Conservation (phyloP, 2,888 invertebrate species). For the Thereva unica region DNA sequence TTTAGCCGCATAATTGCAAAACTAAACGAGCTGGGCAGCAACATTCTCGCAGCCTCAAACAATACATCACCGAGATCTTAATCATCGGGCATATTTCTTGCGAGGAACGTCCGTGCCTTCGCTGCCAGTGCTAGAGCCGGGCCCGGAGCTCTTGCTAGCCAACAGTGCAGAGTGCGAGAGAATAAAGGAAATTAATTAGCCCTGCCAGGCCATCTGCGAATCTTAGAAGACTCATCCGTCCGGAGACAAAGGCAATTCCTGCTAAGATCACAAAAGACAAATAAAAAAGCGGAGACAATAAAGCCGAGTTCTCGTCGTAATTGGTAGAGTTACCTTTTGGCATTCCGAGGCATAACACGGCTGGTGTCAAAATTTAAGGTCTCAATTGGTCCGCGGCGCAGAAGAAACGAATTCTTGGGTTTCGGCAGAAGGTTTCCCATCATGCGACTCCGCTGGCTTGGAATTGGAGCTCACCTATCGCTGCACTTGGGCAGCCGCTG, state of each 20-base stretch:
- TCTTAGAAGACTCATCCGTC: constrained; percentile 3
- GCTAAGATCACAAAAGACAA: constrained; percentile 20
- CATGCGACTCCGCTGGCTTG: constrained; percentile 25
- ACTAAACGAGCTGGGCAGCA: constrained; percentile 40
- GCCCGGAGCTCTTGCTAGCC: constrained; percentile 21
- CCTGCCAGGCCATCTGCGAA: constrained; percentile 37
- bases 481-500: too few relatives aligned
- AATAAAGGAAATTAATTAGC: constrained; percentile 42
- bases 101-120: constrained; percentile 28
- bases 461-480: background rate
- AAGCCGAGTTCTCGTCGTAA: constrained; percentile 35
- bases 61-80: constrained; percentile 42
- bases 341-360: constrained; percentile 41
- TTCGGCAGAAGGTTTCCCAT: constrained; percentile 24
- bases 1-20: constrained; percentile 43
- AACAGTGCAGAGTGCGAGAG: constrained; percentile 28
- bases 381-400: constrained; percentile 41
- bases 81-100: constrained; percentile 40
- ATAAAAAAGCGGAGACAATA: constrained; percentile 20
- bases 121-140: constrained; percentile 11
- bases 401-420: constrained; percentile 40
- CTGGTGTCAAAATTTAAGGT: constrained; percentile 43
- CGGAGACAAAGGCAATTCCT: constrained; percentile 13
- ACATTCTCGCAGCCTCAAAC: constrained; percentile 37
- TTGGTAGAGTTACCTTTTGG: constrained; percentile 41